These are phyloP conservation scores for Myiozetetes cayanensis DNA, from an alignment of 2,113 vertebrate species.

Conservation along the genomic window DNA sequence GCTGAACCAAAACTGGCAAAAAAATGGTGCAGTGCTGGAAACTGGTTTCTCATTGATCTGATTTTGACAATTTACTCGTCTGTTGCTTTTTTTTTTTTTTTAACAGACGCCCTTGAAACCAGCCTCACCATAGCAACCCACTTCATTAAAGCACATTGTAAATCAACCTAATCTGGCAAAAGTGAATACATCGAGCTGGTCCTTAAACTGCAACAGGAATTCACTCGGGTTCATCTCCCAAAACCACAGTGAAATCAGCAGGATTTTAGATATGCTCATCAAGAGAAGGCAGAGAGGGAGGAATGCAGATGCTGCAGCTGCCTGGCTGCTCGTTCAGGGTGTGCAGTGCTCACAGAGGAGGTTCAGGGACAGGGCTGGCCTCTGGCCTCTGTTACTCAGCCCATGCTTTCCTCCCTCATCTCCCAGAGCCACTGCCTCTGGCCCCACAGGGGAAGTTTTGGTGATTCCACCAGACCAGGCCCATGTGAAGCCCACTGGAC, in stretches of 20 bases:
- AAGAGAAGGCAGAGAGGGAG: accelerated
- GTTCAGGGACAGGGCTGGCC: accelerated
- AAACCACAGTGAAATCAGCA: accelerated
- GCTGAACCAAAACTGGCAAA: not conserved
- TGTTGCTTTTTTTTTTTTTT: not conserved
- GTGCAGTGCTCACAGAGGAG: accelerated
- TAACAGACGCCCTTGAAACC: not conserved
- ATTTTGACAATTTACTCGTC: not conserved
- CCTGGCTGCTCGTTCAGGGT: accelerated
- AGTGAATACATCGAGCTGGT: not conserved
- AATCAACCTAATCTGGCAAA: not conserved
- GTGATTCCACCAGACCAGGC: not conserved
- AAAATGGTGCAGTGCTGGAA: not conserved
- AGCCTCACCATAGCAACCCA: slow-evolving; percentile 54
- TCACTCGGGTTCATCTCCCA: accelerated
- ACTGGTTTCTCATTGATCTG: not conserved
- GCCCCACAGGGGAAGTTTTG: not conserved
- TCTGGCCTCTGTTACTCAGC: not conserved
- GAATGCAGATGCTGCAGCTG: not conserved
- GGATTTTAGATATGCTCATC: not conserved
- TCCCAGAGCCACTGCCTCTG: accelerated
- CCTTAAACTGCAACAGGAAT: not conserved
- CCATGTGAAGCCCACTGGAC: accelerated
- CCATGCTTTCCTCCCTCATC: not conserved
- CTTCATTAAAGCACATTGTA: not conserved